These are phyloP conservation scores for Butorides virescens DNA, from an alignment of 2,113 vertebrate species.

Conservation along the genomic window DNA sequence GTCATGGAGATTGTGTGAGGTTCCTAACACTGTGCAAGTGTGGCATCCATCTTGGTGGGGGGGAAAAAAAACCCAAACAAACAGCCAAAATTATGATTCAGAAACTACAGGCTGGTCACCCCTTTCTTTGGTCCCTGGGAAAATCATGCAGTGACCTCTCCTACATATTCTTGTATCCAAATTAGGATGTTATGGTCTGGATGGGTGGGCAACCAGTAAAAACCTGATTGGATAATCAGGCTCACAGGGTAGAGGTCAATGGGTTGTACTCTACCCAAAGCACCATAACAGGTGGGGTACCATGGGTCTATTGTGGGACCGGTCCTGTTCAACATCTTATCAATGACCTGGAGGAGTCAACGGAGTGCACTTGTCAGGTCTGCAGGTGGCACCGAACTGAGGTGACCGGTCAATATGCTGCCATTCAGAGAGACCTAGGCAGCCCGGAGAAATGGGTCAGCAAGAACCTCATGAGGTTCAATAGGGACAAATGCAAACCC, in stretches of 20 bases:
- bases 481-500: neutral
- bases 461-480: neutral
- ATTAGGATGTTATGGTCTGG: neutral
- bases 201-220: neutral
- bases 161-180: neutral
- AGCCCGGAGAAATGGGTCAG: neutral
- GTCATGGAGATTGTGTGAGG: neutral
- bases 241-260: neutral
- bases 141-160: neutral
- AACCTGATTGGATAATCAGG: neutral
- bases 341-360: neutral
- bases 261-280: neutral
- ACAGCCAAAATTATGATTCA: neutral
- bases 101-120: neutral
- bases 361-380: neutral
- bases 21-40: neutral
- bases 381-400: neutral
- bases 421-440: neutral
- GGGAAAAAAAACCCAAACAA: neutral
- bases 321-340: neutral
- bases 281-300: neutral
- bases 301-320: fast-evolving
- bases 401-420: neutral
- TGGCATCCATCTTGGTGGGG: neutral
- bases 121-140: neutral